Evolutionary conservation across 2,797 vertebrate genomes (phyloP).

Genomic region (Cyclopterus lumpus): DNA sequence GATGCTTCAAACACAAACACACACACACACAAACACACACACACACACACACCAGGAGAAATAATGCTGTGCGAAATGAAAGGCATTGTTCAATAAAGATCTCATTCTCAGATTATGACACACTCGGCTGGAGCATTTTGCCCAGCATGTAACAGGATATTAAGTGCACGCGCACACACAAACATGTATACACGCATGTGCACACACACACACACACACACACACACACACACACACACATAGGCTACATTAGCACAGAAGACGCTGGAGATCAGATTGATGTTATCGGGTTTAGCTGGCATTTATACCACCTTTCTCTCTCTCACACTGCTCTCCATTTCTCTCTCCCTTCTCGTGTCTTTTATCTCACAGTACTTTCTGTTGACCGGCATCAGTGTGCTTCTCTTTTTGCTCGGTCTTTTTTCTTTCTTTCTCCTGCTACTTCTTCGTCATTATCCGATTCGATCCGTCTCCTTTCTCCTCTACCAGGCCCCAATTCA

Average conservation of each 20-base stretch:
- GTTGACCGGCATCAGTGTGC: constrained; percentile 49
- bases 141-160: constrained; percentile 68
- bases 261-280: constrained; percentile 43
- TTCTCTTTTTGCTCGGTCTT: constrained; percentile 37
- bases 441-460: constrained; percentile 59
- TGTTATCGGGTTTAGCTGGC: constrained; percentile 58
- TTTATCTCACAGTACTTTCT: constrained; percentile 49
- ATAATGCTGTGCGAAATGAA: constrained; percentile 55
- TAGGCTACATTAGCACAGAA: constrained; percentile 13
- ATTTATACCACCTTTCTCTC: constrained; percentile 43
- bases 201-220: constrained; percentile 15
- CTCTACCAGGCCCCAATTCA: constrained; percentile 61
- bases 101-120: constrained; percentile 58
- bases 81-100: constrained; percentile 66
- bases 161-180: constrained; percentile 20
- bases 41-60: constrained; percentile 28
- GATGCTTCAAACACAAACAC: constrained; percentile 20
- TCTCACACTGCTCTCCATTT: constrained; percentile 32
- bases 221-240: constrained; percentile 21
- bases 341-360: constrained; percentile 34
- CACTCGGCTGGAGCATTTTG: constrained; percentile 54
- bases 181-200: neutral
- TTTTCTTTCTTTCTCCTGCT: constrained; percentile 35
- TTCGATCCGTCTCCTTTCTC: constrained; percentile 65
- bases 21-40: constrained; percentile 22